Evolutionary conservation across 2,797 vertebrate species (phyloP).

Genomic region (Intellagama lesueurii): DNA sequence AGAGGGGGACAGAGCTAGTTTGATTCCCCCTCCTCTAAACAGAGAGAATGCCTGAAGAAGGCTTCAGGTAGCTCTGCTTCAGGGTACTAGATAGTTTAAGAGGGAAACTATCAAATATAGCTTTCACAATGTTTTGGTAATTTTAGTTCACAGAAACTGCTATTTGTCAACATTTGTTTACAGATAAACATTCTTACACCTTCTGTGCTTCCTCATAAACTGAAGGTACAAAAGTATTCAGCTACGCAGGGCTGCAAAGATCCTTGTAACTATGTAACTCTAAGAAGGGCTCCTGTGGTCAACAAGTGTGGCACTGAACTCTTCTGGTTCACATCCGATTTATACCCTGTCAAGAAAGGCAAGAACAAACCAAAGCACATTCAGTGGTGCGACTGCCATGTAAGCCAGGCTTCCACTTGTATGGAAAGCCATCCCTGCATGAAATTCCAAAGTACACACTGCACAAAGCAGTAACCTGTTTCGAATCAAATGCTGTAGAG

Average conservation of each 20-base stretch:
- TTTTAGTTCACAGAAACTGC: neutral
- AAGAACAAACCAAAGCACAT: neutral
- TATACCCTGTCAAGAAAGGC: neutral
- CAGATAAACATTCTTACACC: neutral
- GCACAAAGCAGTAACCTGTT: slow-evolving; percentile 66
- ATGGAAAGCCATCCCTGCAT: slow-evolving; percentile 68
- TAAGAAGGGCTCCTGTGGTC: neutral
- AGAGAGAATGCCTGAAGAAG: neutral
- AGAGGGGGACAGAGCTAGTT: neutral
- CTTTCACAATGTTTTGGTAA: slow-evolving; percentile 60
- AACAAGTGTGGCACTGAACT: neutral
- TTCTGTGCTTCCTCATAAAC: neutral
- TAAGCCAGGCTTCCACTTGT: slow-evolving; percentile 8
- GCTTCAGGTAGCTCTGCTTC: slow-evolving; percentile 58
- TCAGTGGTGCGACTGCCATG: neutral
- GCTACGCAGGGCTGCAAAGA: neutral
- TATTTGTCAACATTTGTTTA: neutral
- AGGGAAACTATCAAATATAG: slow-evolving; percentile 70
- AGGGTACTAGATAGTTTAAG: slow-evolving; percentile 75
- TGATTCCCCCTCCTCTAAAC: neutral
- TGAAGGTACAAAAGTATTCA: neutral
- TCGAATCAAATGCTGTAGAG: slow-evolving; percentile 68
- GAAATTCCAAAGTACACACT: slow-evolving; percentile 66
- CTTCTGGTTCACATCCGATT: neutral
- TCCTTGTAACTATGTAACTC: neutral